A percentile compares a stretch with the other conserved stretches of the same genome.
Evolutionary conservation across 2,888 invertebrate species (phyloP).

Genomic region (Synanthedon vespiformis): DNA sequence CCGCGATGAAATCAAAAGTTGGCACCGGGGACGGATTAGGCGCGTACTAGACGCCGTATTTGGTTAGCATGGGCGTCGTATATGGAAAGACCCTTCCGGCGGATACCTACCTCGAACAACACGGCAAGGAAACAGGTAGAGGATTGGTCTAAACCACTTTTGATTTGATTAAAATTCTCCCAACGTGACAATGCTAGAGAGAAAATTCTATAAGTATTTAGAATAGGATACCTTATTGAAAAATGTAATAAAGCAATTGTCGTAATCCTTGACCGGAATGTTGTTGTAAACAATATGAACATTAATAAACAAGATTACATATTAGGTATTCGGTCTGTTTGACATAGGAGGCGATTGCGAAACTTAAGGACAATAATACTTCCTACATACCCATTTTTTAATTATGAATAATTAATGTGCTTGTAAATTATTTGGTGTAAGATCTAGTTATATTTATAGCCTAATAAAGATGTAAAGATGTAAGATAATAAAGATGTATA

Average conservation of each 20-base stretch:
- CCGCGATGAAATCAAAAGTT: slow-evolving; percentile 26
- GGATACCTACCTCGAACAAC: slow-evolving; percentile 22
- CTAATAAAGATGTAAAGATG: too few relatives aligned
- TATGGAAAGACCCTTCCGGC: slow-evolving; percentile 47
- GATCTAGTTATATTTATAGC: too few relatives aligned
- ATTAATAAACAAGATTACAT: slow-evolving; percentile 20
- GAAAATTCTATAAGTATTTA: slow-evolving; percentile 2
- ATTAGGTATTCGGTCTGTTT: slow-evolving; percentile 15
- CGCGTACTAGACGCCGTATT: slow-evolving; percentile 24
- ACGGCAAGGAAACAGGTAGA: slow-evolving; percentile 15
- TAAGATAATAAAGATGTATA: too few relatives aligned
- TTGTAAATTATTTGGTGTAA: too few relatives aligned
- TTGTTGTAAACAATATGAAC: slow-evolving; percentile 14
- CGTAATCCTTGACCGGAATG: slow-evolving; percentile 32
- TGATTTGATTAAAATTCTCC: slow-evolving; percentile 8
- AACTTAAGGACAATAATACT: not conserved
- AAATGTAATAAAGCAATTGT: slow-evolving; percentile 6
- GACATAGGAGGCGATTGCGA: slow-evolving; percentile 1
- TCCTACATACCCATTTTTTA: not conserved
- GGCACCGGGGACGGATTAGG: slow-evolving; percentile 32
- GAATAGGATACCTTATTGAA: not conserved
- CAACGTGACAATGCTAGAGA: not conserved
- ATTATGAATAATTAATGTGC: not conserved
- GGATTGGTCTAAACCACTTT: slow-evolving; percentile 7
- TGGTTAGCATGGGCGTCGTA: slow-evolving; percentile 21